Base-by-base conservation (phyloP, 2,113 vertebrate species). In the Xiphorhynchus elegans region DNA sequence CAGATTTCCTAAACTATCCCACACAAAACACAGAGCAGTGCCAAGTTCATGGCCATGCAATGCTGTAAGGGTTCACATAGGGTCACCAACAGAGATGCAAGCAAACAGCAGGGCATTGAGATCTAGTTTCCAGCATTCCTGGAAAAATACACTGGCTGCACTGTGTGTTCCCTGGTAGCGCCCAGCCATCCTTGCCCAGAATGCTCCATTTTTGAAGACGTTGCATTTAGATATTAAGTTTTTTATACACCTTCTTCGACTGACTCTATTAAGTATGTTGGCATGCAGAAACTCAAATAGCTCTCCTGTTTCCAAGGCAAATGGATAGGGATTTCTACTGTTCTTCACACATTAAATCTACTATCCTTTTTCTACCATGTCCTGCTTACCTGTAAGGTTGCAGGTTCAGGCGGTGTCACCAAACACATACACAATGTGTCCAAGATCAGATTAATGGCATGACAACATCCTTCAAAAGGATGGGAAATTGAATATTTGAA, bases 121-220 rank as follows among this genome's bases (percentile, higher is more conserved):
- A 87, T 39, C 12, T 62, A 17, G 66, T 87, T 94, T 96, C 69
- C 90, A 93, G 46, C 7, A 6, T 90, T 96, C 81, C 90, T 93
- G 68, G 77, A 86, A 95, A 90, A 80, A 74, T 13, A 95, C 84
- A 93, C 60, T 86, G 66, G 52, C 31, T 35, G n/a, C 60, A 93
- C 86, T 95, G 58, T 88, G 16, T 64, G 7, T 29, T 86, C 18
- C 33, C 23, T 66, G 25, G 64, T 70, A 46, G 28, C 68, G 8
- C 6, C 5, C 15, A 66, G 84, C 49, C 84, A 95, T 62, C 19
- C n/a, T 95, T 94, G 59, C 87, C 37, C 63, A 83, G 29, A 62
- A 33, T 70, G 7, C 42, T 73, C 49, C 39, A 56, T 84, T 96
- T 97, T 95, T 68, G 87, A 96, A 82, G 86, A 94, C 93, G 50